Base-by-base conservation (phyloP, 92 coral and sea anemone species). In the Pocillopora meandrina region DNA sequence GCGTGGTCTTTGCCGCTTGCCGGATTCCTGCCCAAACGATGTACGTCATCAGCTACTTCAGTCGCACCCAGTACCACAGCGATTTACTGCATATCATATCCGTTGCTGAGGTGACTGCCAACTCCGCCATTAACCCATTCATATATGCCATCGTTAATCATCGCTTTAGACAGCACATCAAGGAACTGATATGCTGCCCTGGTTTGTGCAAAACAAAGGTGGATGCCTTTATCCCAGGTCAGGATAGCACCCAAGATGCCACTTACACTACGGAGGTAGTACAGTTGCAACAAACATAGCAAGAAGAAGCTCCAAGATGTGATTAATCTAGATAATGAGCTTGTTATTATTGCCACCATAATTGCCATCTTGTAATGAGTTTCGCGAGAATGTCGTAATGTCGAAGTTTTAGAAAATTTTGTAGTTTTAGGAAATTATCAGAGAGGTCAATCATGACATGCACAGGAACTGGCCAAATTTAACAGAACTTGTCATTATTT, bases 21-120 rank as follows among this genome's bases (percentile, higher is more conserved):
- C 87, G 95, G 89, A 47, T 86, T 34, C 90, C 92, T 10, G 75
- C 76, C 57, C 87, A 82, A 17, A 84, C 88, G 34, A 66, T 86
- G 61, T 91, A 88, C 57, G 36, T 65, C 55, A 35, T 47, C 33
- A 69, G 71, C 35, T 78, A 21, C 33, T 60, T 23, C 84, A 67
- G 65, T 17, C 66, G 49, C 6, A 56, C 84, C 11, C 61, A 42
- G 21, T 16, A 21, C 42, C 34, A 63, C 16, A 56, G 72, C 15
- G 33, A 78, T 61, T 58, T 55, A 34, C 61, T 78, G 62, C 82
- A 65, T n/a, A 68, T 65, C 21, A 15, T 78, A 20, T 80, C 76
- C 5, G 71, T 70, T 1, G 57, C 55, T 13, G 34, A 67, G 76
- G 76, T 80, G 33, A 31, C 72, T 14, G 26, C 14, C 14, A 80